These are phyloP conservation scores for Cassiopea andromeda DNA, from an alignment of 30 jellyfish, hydroid and myxozoan species.

Conservation along the genomic window DNA sequence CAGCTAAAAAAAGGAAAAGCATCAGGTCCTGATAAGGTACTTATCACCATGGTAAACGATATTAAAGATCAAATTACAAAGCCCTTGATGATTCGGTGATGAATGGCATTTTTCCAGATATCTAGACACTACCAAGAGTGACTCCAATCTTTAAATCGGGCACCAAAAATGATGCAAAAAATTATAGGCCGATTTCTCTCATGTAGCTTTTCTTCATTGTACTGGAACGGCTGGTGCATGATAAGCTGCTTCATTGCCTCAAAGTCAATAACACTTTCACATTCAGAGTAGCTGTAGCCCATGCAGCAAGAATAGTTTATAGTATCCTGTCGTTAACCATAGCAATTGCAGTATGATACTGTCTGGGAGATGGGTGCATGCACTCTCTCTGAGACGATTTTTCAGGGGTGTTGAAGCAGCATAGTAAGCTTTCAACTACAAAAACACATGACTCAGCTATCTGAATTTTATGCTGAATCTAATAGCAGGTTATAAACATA, in stretches of 20 bases:
- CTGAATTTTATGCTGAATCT: no score
- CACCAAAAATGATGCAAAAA: conserved; percentile 9
- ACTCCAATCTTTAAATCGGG: conserved; percentile 27
- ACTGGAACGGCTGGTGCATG: conserved; percentile 6
- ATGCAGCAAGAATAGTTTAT: no score
- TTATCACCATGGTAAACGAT: conserved; percentile 21
- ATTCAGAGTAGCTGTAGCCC: no score
- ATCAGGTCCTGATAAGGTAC: conserved; percentile 22
- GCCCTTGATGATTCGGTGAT: conserved; percentile 26
- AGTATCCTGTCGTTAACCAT: no score
- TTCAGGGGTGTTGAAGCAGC: no score
- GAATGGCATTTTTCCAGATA: conserved; percentile 19
- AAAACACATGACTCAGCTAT: no score
- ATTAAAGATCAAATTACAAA: background rate
- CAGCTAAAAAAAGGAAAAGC: background rate
- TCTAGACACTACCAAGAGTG: conserved; percentile 18
- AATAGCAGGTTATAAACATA: no score
- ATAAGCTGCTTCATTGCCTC: background rate
- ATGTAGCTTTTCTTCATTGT: background rate
- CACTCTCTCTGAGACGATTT: no score
- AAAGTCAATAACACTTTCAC: background rate
- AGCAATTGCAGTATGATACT: no score
- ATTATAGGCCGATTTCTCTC: background rate
- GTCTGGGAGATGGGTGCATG: no score
- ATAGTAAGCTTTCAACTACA: no score